Conservation (phyloP, 2,797 vertebrate species). For the Phrynocephalus vlangalii region DNA sequence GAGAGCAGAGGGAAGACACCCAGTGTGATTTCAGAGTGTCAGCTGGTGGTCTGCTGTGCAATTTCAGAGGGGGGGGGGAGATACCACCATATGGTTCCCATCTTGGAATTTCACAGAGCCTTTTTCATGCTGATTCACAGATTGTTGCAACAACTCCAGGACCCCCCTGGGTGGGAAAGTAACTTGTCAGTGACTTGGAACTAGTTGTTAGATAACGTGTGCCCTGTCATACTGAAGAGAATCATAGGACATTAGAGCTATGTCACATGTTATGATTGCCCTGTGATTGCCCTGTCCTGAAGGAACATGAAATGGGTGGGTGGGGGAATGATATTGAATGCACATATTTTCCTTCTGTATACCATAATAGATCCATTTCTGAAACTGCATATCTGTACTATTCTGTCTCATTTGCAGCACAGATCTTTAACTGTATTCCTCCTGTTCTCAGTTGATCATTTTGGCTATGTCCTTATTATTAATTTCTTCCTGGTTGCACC, state of each 20-base stretch:
- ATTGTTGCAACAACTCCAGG: background rate
- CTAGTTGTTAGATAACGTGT: slow-evolving; percentile 17
- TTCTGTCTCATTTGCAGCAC: background rate
- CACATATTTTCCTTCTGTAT: background rate
- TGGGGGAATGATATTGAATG: too few species aligned
- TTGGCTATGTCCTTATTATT: too few species aligned
- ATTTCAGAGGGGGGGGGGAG: slow-evolving; percentile 25
- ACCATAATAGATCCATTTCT: background rate
- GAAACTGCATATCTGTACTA: background rate
- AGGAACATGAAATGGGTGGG: background rate
- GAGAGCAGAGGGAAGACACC: slow-evolving; percentile 46
- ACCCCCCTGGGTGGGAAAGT: slow-evolving; percentile 45
- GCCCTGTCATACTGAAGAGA: background rate
- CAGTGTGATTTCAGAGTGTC: slow-evolving; percentile 35
- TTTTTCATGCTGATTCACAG: slow-evolving; percentile 44
- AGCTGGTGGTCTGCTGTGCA: slow-evolving; percentile 59
- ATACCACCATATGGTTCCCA: slow-evolving; percentile 32
- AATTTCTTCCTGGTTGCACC: background rate
- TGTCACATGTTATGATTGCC: background rate
- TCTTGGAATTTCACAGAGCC: slow-evolving; percentile 47
- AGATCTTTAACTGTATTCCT: background rate
- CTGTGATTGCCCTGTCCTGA: background rate
- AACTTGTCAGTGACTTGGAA: slow-evolving; percentile 20
- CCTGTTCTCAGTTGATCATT: too few species aligned
- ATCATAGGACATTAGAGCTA: background rate